Percentiles rank a stretch among this genome's conserved stretches.
Conservation (phyloP, 2,888 invertebrate species). For the Margaritifera margaritifera region DNA sequence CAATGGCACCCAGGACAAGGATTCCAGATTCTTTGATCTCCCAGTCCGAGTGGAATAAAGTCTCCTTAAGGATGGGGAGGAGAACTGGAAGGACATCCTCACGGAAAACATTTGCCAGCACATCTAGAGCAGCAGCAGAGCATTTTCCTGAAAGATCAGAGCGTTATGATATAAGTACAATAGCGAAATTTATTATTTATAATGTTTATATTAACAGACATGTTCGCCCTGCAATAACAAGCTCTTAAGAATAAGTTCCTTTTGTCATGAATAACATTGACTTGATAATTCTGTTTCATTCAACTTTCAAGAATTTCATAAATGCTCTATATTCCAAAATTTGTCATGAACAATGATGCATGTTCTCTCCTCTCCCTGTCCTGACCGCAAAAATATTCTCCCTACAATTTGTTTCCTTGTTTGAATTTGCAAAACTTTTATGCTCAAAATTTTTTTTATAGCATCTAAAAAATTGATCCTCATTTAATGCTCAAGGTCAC, state of each 20-base stretch:
- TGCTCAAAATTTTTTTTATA: too few species aligned
- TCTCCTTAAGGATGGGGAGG: slow-evolving; percentile 96
- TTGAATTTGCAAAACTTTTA: too few species aligned
- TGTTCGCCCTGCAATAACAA: neutral
- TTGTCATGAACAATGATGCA: too few species aligned
- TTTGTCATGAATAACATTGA: neutral
- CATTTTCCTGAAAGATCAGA: slow-evolving; percentile 84
- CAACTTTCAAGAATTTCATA: too few species aligned
- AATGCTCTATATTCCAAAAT: too few species aligned
- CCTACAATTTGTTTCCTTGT: too few species aligned
- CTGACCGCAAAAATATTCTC: too few species aligned
- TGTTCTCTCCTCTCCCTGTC: too few species aligned
- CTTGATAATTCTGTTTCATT: too few species aligned
- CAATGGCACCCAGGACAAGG: slow-evolving; percentile 91
- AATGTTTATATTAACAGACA: neutral
- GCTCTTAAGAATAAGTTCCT: neutral
- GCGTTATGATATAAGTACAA: neutral
- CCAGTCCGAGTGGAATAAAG: slow-evolving; percentile 96
- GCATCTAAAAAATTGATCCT: too few species aligned
- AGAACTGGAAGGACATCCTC: slow-evolving; percentile 94
- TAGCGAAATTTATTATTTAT: neutral
- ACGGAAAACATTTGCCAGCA: slow-evolving; percentile 95
- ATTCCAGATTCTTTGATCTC: slow-evolving; percentile 96
- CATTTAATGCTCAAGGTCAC: too few species aligned
- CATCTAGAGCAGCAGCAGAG: slow-evolving; percentile 97